phyloP scores from a whole-genome alignment of 2,113 vertebrate species.

The Platysteira castanea region DNA sequence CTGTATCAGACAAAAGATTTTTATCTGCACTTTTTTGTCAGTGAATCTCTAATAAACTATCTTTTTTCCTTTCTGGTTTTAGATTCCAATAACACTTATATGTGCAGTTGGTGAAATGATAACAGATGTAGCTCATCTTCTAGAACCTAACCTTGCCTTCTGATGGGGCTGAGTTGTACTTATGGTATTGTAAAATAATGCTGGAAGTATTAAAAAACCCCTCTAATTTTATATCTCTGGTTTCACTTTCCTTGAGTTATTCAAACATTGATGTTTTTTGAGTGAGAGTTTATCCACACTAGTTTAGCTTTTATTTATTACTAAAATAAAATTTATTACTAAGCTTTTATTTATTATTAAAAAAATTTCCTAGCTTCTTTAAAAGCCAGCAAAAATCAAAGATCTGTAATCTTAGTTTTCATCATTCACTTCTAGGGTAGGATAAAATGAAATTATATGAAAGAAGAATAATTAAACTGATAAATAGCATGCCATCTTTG shows the following conservation, averaged over 20 bases:
- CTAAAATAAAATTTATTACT: no score
- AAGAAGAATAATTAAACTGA: background rate
- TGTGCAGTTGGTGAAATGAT: constrained; percentile 76
- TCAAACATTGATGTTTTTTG: constrained; percentile 30
- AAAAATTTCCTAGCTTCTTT: background rate
- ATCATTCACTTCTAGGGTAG: background rate
- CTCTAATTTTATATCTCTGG: background rate
- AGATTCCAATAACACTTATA: constrained; percentile 79
- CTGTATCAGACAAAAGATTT: constrained; percentile 68
- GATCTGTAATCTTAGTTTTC: background rate
- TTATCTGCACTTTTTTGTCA: constrained; percentile 66
- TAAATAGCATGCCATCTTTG: constrained; percentile 8
- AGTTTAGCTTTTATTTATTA: background rate
- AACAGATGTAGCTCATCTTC: constrained; percentile 71
- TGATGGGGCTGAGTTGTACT: constrained; percentile 21
- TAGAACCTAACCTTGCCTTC: constrained; percentile 32
- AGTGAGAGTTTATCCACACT: constrained; percentile 20
- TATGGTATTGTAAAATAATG: constrained; percentile 33
- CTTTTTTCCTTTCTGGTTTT: constrained; percentile 71
- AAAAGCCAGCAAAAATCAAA: constrained; percentile 39
- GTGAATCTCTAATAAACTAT: constrained; percentile 53
- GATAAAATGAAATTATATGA: constrained; percentile 37
- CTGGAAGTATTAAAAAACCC: constrained; percentile 14
- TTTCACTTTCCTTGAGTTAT: constrained; percentile 35
- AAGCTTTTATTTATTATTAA: background rate